Conservation (phyloP, 2,113 vertebrate species). For the Orcinus orca region DNA sequence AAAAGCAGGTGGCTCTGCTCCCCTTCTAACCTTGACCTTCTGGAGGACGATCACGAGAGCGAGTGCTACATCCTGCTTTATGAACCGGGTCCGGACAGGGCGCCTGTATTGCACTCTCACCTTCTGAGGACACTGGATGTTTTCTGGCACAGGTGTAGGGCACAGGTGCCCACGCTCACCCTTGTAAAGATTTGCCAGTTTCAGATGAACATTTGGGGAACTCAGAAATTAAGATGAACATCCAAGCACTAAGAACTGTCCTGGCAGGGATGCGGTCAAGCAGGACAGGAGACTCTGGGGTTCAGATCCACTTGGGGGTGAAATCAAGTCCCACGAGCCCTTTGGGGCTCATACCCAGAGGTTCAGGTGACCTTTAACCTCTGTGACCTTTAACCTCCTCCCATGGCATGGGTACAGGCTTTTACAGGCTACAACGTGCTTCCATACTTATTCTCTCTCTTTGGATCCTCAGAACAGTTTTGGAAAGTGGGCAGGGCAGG, state of each 20-base stretch:
- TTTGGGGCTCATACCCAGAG: fast-evolving
- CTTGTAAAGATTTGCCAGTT: not conserved
- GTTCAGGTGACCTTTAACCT: not conserved
- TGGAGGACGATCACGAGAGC: not conserved
- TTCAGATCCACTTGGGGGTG: not conserved
- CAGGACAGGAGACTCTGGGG: not conserved
- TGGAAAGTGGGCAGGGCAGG: not conserved
- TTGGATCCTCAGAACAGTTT: not conserved
- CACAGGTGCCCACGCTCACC: not conserved
- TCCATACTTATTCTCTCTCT: not conserved
- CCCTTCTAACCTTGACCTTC: constrained; percentile 53
- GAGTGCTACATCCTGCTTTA: not conserved
- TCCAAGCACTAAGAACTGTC: not conserved
- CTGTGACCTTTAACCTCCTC: not conserved
- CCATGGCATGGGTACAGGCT: not conserved
- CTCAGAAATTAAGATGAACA: not conserved
- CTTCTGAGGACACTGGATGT: not conserved
- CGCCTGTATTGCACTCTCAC: fast-evolving
- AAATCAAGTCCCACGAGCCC: not conserved
- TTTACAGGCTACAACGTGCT: fast-evolving
- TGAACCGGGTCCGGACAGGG: not conserved
- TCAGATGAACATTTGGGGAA: not conserved
- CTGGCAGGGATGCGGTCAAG: not conserved
- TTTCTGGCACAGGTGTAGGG: not conserved
- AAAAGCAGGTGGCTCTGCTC: not conserved